These are phyloP conservation scores for Paracyclopina nana DNA, from an alignment of 1,140 invertebrate species.

Conservation along the genomic window DNA sequence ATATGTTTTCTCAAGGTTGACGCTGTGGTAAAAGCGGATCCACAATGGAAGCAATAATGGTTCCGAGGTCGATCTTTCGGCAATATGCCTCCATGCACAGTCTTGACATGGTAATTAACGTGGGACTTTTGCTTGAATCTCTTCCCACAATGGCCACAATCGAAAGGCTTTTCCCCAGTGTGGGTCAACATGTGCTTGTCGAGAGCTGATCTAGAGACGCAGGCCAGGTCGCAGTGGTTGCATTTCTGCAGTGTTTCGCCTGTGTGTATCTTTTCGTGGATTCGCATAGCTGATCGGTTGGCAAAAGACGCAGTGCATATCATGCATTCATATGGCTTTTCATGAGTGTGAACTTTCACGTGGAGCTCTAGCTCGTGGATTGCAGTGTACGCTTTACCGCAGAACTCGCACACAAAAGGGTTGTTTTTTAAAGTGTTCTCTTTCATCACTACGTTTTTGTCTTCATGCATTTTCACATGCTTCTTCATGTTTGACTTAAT, in stretches of 20 bases:
- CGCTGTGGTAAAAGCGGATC: constrained; percentile 20
- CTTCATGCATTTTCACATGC: constrained; percentile 3
- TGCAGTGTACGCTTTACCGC: constrained; percentile 95
- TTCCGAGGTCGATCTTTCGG: not conserved
- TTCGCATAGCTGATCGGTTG: constrained; percentile 78
- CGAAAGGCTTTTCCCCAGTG: constrained; percentile 23
- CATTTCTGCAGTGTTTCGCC: constrained; percentile 99
- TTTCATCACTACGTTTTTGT: not conserved
- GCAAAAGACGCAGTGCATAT: not conserved
- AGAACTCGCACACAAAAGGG: constrained; percentile 53
- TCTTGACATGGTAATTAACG: constrained; percentile 2
- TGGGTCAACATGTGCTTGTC: constrained; percentile 99
- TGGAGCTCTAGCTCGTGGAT: not conserved
- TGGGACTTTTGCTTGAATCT: constrained; percentile 9
- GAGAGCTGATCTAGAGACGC: constrained; percentile 93
- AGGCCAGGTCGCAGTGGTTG: constrained; percentile 93
- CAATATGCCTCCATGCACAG: not conserved
- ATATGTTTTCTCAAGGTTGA: constrained; percentile 23
- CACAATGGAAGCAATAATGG: constrained; percentile 13
- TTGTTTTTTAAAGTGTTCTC: not conserved
- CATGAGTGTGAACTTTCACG: not conserved
- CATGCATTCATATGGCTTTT: not conserved
- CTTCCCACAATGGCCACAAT: constrained; percentile 22
- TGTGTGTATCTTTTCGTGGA: constrained; percentile 84
- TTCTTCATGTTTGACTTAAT: constrained; percentile 19